Evolutionary conservation across 2,888 invertebrate genomes (phyloP).

Genomic region (Melieria crassipennis): DNA sequence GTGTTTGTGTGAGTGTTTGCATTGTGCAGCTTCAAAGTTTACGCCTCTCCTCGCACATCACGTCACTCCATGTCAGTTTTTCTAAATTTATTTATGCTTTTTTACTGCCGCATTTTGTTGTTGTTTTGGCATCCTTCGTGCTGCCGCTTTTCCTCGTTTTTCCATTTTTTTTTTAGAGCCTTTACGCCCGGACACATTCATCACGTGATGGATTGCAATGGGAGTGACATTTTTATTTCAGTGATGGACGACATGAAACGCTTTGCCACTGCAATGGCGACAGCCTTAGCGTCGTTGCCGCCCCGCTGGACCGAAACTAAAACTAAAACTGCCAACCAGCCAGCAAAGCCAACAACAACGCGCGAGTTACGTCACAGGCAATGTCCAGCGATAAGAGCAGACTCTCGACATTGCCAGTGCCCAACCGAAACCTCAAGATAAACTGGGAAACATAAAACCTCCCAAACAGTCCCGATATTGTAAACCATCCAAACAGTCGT

Average conservation of each 20-base stretch:
- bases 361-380: too few species aligned
- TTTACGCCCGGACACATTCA: constrained; percentile 59
- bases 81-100: constrained; percentile 29
- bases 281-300: not conserved
- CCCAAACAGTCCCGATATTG: too few species aligned
- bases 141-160: not conserved
- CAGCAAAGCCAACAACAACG: not conserved
- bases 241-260: constrained; percentile 58
- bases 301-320: constrained; percentile 26
- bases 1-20: constrained; percentile 15
- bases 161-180: constrained; percentile 49
- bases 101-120: not conserved
- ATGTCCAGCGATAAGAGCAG: too few species aligned
- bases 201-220: constrained; percentile 65
- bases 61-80: constrained; percentile 52
- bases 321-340: constrained; percentile 24
- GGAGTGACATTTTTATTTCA: constrained; percentile 65
- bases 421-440: too few species aligned
- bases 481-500: too few species aligned
- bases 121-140: not conserved
- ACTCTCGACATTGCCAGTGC: too few species aligned
- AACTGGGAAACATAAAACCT: too few species aligned
- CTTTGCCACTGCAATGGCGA: constrained; percentile 25
- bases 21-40: constrained; percentile 13
- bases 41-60: constrained; percentile 46